A percentile compares a stretch with the other conserved stretches of the same genome.
These are phyloP conservation scores for Listrodromus nycthemerus DNA, from an alignment of 2,888 invertebrate genomes.

Conservation along the genomic window DNA sequence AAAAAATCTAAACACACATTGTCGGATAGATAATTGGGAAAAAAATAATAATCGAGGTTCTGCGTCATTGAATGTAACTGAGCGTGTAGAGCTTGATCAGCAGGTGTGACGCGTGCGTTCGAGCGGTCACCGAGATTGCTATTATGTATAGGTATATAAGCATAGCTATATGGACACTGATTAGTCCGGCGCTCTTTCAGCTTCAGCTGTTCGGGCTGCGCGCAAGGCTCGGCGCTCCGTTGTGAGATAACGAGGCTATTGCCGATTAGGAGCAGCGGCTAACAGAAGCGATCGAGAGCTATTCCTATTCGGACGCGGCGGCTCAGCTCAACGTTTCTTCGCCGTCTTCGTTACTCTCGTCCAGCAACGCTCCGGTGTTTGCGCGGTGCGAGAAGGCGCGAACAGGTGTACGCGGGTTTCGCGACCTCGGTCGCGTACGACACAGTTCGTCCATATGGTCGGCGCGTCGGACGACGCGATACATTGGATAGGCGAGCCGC, in stretches of 20 bases:
- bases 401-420: conserved; percentile 66
- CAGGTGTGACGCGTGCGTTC: conserved; percentile 62
- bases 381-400: conserved; percentile 50
- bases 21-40: background rate
- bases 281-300: conserved; percentile 36
- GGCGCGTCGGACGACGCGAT: conserved; percentile 55
- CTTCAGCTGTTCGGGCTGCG: conserved; percentile 45
- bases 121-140: conserved; percentile 56
- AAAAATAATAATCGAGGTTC: conserved; percentile 4
- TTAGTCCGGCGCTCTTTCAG: conserved; percentile 9
- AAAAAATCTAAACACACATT: background rate
- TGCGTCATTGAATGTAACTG: conserved; percentile 28
- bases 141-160: conserved; percentile 34
- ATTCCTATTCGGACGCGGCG: conserved; percentile 1
- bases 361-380: conserved; percentile 5
- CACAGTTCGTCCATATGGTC: conserved; percentile 70
- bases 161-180: conserved; percentile 2
- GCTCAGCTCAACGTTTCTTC: conserved; percentile 2
- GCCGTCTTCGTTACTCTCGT: conserved; percentile 35
- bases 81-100: conserved; percentile 46
- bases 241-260: conserved; percentile 62
- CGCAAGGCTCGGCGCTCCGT: conserved; percentile 35
- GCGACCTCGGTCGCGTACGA: conserved; percentile 67
- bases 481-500: conserved; percentile 42
- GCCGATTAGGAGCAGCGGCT: conserved; percentile 52